Evolutionary conservation across 92 coral and sea anemone species (phyloP).

Genomic region (Zoanthus sansibaricus): DNA sequence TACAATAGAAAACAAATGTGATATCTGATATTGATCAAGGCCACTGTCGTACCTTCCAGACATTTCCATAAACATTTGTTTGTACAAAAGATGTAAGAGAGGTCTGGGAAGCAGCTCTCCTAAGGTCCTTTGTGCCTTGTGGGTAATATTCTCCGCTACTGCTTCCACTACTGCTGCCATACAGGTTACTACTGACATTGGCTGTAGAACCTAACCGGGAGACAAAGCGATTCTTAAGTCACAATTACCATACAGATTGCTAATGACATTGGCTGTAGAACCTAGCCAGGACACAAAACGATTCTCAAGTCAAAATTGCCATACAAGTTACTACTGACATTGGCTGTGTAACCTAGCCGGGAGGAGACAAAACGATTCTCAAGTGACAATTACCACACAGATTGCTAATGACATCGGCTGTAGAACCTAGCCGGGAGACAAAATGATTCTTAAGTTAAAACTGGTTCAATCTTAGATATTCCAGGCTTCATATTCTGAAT

Average conservation of each 20-base stretch:
- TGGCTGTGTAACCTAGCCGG: constrained; percentile 27
- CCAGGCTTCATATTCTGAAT: no score
- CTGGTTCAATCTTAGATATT: no score
- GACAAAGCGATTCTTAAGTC: background rate
- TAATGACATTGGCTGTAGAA: background rate
- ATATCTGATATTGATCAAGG: background rate
- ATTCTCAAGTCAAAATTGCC: constrained; percentile 23
- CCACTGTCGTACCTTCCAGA: constrained; percentile 79
- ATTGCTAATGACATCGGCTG: background rate
- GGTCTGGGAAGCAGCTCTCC: constrained; percentile 81
- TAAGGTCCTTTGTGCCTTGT: constrained; percentile 60
- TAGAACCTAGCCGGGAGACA: constrained; percentile 21
- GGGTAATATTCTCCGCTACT: constrained; percentile 70
- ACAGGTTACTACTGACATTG: constrained; percentile 7
- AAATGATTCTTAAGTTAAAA: background rate
- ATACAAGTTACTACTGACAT: constrained; percentile 13
- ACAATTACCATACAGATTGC: constrained; percentile 34
- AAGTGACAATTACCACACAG: constrained; percentile 28
- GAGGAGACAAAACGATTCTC: background rate
- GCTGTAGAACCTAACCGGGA: constrained; percentile 23
- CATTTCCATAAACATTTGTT: constrained; percentile 87
- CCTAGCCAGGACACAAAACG: background rate
- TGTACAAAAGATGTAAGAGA: constrained; percentile 84
- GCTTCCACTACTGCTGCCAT: constrained; percentile 82
- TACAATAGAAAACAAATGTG: background rate